These are phyloP conservation scores for Nestor notabilis DNA, from an alignment of 2,113 vertebrate genomes.

Conservation along the genomic window DNA sequence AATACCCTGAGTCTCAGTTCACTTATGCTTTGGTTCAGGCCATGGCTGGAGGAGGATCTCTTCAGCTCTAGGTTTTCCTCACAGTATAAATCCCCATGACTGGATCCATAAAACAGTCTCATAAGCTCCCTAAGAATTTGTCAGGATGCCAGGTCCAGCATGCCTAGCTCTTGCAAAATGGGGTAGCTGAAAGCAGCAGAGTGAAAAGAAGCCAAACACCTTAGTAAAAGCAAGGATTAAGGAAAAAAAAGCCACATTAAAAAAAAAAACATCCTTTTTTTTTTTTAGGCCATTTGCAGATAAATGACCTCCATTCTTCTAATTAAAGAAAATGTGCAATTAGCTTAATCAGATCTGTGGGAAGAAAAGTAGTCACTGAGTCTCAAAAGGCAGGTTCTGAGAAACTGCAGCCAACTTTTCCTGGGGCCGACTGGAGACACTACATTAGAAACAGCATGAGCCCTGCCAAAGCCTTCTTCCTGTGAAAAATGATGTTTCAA, in stretches of 20 bases:
- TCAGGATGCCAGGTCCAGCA: not conserved
- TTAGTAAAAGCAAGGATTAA: constrained; percentile 26
- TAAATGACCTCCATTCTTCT: constrained; percentile 39
- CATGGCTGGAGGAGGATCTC: not conserved
- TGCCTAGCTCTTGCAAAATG: not conserved
- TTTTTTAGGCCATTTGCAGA: constrained; percentile 19
- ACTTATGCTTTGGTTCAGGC: not conserved
- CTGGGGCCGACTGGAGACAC: constrained; percentile 15
- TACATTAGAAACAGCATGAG: constrained; percentile 33
- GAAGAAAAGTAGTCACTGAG: constrained; percentile 48
- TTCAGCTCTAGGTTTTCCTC: constrained; percentile 40
- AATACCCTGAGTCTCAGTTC: not conserved
- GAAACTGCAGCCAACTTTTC: constrained; percentile 64
- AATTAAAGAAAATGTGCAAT: constrained; percentile 66
- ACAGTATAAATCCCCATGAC: constrained; percentile 32
- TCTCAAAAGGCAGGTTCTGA: constrained; percentile 71
- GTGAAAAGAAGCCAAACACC: constrained; percentile 30
- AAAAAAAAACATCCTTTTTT: constrained; percentile 21
- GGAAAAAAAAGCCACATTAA: not conserved
- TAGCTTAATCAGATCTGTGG: constrained; percentile 64
- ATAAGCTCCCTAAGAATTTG: constrained; percentile 41
- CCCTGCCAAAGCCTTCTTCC: constrained; percentile 30
- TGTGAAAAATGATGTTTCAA: constrained; percentile 63
- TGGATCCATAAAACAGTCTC: constrained; percentile 51
- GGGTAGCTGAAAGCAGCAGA: constrained; percentile 15